Evolutionary conservation across 2,113 vertebrate genomes (phyloP).

Genomic region (Butorides virescens): DNA sequence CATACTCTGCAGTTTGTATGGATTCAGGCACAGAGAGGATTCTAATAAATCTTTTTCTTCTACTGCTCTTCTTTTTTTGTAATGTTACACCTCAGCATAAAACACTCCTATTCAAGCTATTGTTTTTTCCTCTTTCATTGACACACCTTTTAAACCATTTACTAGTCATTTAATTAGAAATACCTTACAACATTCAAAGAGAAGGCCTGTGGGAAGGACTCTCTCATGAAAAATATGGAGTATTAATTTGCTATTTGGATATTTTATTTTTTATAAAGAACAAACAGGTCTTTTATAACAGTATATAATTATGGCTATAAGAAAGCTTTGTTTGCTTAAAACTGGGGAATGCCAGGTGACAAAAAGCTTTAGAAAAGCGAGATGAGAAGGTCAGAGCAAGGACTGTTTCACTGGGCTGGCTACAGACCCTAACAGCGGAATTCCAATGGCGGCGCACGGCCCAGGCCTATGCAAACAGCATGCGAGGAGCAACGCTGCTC

Average conservation of each 20-base stretch:
- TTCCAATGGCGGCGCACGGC: rapidly evolving
- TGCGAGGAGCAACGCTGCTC: background rate
- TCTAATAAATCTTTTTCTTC: background rate
- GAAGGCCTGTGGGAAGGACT: background rate
- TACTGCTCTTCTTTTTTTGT: background rate
- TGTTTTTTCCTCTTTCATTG: background rate
- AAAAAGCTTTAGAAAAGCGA: background rate
- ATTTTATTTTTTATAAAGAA: background rate
- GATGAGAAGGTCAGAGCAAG: background rate
- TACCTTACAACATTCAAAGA: background rate
- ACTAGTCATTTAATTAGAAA: background rate
- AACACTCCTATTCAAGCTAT: background rate
- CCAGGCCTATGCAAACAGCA: background rate
- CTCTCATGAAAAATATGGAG: background rate
- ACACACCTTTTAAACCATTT: background rate
- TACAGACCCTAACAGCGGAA: background rate
- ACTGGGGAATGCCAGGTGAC: background rate
- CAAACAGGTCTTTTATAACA: background rate
- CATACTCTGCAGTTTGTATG: background rate
- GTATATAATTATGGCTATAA: background rate
- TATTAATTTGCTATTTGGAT: background rate
- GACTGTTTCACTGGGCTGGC: background rate
- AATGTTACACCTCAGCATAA: background rate
- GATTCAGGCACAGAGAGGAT: background rate
- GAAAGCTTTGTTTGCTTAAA: background rate